A percentile compares a stretch with the other conserved stretches of the same genome.
Conservation (phyloP, 2,113 vertebrate species). For the Odocoileus virginianus region DNA sequence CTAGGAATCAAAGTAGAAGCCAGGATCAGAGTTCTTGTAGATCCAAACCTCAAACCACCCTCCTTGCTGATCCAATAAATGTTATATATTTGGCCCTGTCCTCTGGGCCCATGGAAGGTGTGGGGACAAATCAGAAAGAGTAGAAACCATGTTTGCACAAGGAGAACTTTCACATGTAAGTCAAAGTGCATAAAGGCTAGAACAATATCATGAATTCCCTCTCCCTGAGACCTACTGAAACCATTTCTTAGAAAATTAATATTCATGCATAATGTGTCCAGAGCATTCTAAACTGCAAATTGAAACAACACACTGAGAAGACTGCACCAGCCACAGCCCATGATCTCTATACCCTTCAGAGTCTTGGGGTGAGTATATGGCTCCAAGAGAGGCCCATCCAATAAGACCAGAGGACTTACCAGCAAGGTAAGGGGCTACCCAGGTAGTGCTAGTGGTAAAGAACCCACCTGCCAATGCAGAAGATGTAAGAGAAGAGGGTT, state of each 20-base stretch:
- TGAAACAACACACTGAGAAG: neutral
- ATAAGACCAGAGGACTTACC: neutral
- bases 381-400: neutral
- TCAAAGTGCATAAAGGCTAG: neutral
- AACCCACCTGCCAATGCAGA: neutral
- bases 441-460: neutral
- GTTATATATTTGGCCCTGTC: neutral
- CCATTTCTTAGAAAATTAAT: neutral
- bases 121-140: neutral
- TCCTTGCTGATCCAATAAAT: neutral
- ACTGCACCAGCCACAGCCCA: neutral
- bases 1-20: neutral
- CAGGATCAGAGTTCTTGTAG: neutral
- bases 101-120: neutral
- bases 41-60: neutral
- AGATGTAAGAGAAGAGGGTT: fast-evolving
- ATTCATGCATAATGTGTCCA: neutral
- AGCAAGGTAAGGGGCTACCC: neutral
- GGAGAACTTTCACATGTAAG: neutral
- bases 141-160: neutral
- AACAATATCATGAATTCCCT: neutral
- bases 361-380: neutral
- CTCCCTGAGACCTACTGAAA: neutral
- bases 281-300: neutral
- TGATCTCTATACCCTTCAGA: neutral